Evolutionary conservation across 2,888 invertebrate genomes (phyloP).

Genomic region (Eutolmus rufibarbis): DNA sequence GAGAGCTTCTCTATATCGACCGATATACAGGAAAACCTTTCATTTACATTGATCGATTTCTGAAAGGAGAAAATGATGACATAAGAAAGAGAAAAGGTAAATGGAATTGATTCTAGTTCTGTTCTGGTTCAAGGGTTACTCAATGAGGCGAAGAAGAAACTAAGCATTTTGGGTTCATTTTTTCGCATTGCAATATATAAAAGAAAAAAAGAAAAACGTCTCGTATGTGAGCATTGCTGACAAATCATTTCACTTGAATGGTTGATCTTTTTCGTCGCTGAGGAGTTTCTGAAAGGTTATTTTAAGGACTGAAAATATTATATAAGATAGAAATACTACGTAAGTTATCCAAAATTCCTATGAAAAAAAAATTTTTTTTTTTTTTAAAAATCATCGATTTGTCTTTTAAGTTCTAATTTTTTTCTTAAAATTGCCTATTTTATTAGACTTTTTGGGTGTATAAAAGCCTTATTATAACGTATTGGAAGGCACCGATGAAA

Average conservation of each 20-base stretch:
- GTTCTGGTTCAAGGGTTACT: not conserved
- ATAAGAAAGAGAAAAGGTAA: not conserved
- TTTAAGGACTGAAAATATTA: not conserved
- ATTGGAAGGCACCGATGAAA: no score
- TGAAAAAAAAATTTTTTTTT: no score
- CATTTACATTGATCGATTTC: not conserved
- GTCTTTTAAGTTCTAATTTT: no score
- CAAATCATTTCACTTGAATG: not conserved
- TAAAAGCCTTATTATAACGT: no score
- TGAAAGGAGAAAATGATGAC: not conserved
- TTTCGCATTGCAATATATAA: not conserved
- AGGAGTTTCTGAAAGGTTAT: not conserved
- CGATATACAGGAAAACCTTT: not conserved
- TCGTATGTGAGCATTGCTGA: not conserved
- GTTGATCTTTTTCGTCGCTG: not conserved
- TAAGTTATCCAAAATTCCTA: not conserved
- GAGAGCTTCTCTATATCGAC: not conserved
- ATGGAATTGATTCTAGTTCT: not conserved
- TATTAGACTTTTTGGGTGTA: no score
- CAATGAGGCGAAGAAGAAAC: not conserved
- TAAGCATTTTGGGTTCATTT: not conserved
- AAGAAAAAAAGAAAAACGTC: not conserved
- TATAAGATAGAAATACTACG: not conserved
- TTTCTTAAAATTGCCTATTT: no score
- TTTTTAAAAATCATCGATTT: no score